Evolutionary conservation across 37 sponge, comb jelly and placozoan genomes (phyloP), one percentile per base, ranked within the genome.

Genomic region (Corticium candelabrum): DNA sequence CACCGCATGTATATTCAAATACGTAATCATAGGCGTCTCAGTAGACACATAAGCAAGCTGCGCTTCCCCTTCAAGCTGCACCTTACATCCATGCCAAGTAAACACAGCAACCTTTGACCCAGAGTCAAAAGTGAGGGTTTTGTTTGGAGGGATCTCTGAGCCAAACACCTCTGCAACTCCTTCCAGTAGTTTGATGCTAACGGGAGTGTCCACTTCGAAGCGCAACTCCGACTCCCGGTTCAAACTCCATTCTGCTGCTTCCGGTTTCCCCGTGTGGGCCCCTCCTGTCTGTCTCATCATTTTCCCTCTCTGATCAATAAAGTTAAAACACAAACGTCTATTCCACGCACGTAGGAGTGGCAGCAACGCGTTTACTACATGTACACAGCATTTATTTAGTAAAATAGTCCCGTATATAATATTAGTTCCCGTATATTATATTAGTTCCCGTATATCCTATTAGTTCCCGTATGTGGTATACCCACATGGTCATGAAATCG

Each of bases 161-260:
- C 97, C 97, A 87, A 96, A 96, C 41, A 96, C 86, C 77, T 96
- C 97, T 29, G 91, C 97, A 3, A 69, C 82, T 1, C 97, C 97
- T 35, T 67, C 39, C 37, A 90, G 41, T 41, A 95, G 77, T 87
- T 89, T 67, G 0, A 82, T 37, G 2, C 79, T 81, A 11, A 87
- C 68, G 3, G 74, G 32, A 2, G 73, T 79, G 70, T 78, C 76
- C 37, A 89, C 90, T 80, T 95, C 96, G 62, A 95, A 40, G 37
- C 96, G 57, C 21, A 95, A 77, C 74, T 95, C 96, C 30, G 87
- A 80, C 75, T 95, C 90, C 29, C 41, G 74, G 27, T 79, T 69
- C 34, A 95, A 74, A 11, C 38, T 78, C 82, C 86, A 90, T n/a
- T 90, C 91, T 11, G 62, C 62, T 11, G 62, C 21, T 50, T 11